Percentiles rank a stretch among this genome's conserved stretches.
These are phyloP conservation scores for Dendrocincla fuliginosa DNA, from an alignment of 2,797 vertebrate species.

Conservation along the genomic window DNA sequence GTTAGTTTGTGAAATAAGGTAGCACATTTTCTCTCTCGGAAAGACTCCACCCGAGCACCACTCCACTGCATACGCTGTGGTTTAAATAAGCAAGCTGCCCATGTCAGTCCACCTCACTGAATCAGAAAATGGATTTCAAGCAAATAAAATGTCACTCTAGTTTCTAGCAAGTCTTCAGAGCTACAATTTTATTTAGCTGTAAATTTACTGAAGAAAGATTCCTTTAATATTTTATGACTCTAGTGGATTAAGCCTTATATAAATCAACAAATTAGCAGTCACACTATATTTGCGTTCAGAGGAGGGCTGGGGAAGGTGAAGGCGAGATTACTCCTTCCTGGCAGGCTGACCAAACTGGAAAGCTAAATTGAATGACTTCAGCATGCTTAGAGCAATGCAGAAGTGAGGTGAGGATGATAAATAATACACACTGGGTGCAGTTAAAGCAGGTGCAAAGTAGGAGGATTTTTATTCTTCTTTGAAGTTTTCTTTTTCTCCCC, in stretches of 20 bases:
- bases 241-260: slow-evolving; percentile 50
- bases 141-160: slow-evolving; percentile 45
- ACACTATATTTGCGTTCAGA: slow-evolving; percentile 55
- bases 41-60: background rate
- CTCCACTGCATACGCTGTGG: background rate
- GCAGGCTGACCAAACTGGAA: slow-evolving; percentile 27
- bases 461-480: slow-evolving; percentile 68
- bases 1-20: background rate
- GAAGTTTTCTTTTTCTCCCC: slow-evolving; percentile 62
- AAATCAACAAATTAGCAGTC: slow-evolving; percentile 70
- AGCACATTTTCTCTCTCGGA: background rate
- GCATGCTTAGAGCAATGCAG: background rate
- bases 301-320: slow-evolving; percentile 49
- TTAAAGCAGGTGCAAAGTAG: slow-evolving; percentile 40
- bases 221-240: slow-evolving; percentile 58
- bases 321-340: slow-evolving; percentile 41
- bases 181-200: slow-evolving; percentile 46
- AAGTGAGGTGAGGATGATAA: slow-evolving; percentile 31
- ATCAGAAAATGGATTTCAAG: slow-evolving; percentile 46
- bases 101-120: slow-evolving; percentile 24
- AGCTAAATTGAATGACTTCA: background rate
- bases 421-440: slow-evolving; percentile 41
- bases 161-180: slow-evolving; percentile 25
- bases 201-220: slow-evolving; percentile 43
- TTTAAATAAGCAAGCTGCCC: slow-evolving; percentile 23